Evolutionary conservation across 2,797 vertebrate genomes (phyloP).

Genomic region (Pitangus sulphuratus): DNA sequence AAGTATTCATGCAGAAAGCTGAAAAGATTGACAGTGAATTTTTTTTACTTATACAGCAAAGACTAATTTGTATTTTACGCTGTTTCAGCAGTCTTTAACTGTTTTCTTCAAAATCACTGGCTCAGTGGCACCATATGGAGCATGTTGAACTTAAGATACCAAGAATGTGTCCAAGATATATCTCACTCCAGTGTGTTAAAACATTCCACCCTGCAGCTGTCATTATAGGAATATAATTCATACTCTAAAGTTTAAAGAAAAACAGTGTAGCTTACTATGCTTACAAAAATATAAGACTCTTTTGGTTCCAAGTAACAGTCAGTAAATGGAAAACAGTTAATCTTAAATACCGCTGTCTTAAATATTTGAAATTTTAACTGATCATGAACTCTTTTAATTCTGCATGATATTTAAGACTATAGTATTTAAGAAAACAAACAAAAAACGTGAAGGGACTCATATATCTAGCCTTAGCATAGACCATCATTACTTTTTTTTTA

Average conservation of each 20-base stretch:
- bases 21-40: constrained; percentile 65
- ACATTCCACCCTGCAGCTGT: constrained; percentile 77
- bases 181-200: constrained; percentile 77
- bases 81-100: constrained; percentile 71
- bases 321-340: constrained; percentile 51
- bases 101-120: constrained; percentile 76
- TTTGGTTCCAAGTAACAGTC: constrained; percentile 52
- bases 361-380: constrained; percentile 27
- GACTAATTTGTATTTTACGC: constrained; percentile 70
- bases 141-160: constrained; percentile 75
- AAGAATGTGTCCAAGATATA: constrained; percentile 76
- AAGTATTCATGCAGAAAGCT: constrained; percentile 52
- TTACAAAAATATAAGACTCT: constrained; percentile 64
- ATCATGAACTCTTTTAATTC: constrained; percentile 24
- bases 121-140: constrained; percentile 75
- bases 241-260: constrained; percentile 69
- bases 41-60: constrained; percentile 63
- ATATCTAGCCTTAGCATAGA: background rate
- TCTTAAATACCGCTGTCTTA: constrained; percentile 18
- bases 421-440: background rate
- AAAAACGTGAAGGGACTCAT: background rate
- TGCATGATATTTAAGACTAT: background rate
- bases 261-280: constrained; percentile 62
- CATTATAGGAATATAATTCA: constrained; percentile 77
- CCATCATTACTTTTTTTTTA: background rate